A percentile compares a stretch with the other conserved stretches of the same genome.
These are phyloP conservation scores for Lagodon rhomboides DNA, from an alignment of 2,797 vertebrate genomes.

Conservation along the genomic window DNA sequence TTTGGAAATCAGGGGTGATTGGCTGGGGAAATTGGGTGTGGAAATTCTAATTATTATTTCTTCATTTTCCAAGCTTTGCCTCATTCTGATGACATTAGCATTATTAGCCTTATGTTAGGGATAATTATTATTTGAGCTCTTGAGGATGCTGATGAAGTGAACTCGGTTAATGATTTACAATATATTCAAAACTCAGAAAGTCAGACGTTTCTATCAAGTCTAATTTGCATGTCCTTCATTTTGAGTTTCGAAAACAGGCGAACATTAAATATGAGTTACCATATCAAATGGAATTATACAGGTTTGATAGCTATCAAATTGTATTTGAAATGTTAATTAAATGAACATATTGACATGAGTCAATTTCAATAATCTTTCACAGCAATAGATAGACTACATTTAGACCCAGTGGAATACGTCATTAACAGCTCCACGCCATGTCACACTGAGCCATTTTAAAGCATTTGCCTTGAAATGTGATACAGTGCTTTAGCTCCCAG, in stretches of 20 bases:
- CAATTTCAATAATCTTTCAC: slow-evolving; percentile 39
- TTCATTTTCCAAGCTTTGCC: slow-evolving; percentile 70
- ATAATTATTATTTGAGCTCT: slow-evolving; percentile 59
- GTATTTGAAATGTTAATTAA: slow-evolving; percentile 44
- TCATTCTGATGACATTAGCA: slow-evolving; percentile 74
- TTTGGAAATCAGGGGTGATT: slow-evolving; percentile 70
- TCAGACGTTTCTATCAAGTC: slow-evolving; percentile 40
- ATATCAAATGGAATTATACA: slow-evolving; percentile 17
- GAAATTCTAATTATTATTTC: slow-evolving; percentile 80
- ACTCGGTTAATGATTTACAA: slow-evolving; percentile 50
- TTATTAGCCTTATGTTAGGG: slow-evolving; percentile 73
- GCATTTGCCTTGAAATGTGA: slow-evolving; percentile 67
- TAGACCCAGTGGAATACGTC: slow-evolving; percentile 15
- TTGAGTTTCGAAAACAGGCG: slow-evolving; percentile 9
- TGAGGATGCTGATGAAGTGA: slow-evolving; percentile 52
- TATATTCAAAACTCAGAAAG: slow-evolving; percentile 43
- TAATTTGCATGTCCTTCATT: slow-evolving; percentile 38
- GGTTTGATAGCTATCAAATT: slow-evolving; percentile 20
- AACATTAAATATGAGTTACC: slow-evolving; percentile 7
- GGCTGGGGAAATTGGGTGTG: slow-evolving; percentile 77
- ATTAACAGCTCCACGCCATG: slow-evolving; percentile 17
- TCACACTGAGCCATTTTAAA: slow-evolving; percentile 43
- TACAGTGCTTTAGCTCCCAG: slow-evolving; percentile 45
- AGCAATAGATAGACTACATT: slow-evolving; percentile 21
- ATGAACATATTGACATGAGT: slow-evolving; percentile 37